Percentiles rank a stretch among this genome's conserved stretches.
Conservation (phyloP, 2,113 vertebrate genomes). For the Acanthochromis polyacanthus region DNA sequence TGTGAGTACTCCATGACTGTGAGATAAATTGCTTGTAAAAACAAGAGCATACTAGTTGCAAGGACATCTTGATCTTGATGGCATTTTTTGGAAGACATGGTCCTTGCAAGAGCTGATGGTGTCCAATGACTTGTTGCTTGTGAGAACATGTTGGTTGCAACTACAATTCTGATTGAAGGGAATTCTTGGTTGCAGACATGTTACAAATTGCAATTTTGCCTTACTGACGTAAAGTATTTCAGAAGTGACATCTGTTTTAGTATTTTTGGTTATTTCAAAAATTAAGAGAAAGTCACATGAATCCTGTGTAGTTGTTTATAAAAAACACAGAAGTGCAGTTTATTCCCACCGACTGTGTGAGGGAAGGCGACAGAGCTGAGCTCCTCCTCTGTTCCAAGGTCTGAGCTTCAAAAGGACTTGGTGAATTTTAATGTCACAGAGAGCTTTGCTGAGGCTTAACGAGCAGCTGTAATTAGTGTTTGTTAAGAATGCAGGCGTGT, state of each 20-base stretch:
- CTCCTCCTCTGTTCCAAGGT: slow-evolving; percentile 30
- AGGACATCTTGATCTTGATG: not conserved
- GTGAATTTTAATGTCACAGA: slow-evolving; percentile 47
- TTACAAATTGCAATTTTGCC: too few species aligned
- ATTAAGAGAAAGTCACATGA: too few species aligned
- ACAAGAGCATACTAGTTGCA: not conserved
- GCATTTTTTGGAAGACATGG: too few species aligned
- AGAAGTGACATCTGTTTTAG: too few species aligned
- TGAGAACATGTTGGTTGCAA: too few species aligned
- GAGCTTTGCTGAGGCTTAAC: slow-evolving; percentile 17
- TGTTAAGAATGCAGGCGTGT: slow-evolving; percentile 45
- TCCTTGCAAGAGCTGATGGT: too few species aligned
- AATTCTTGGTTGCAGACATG: too few species aligned
- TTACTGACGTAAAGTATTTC: too few species aligned
- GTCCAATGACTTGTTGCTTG: too few species aligned
- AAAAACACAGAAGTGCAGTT: not conserved
- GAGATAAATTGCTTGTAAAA: not conserved
- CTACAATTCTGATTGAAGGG: too few species aligned
- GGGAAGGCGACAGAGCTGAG: not conserved
- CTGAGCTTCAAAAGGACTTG: slow-evolving; percentile 52
- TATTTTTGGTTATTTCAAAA: too few species aligned
- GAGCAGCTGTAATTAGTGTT: slow-evolving; percentile 56
- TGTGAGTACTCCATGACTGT: not conserved
- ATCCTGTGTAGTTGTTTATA: not conserved
- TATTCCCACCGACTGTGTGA: not conserved